Conservation (phyloP, 2,797 vertebrate genomes). For the Hippocampus kuda region DNA sequence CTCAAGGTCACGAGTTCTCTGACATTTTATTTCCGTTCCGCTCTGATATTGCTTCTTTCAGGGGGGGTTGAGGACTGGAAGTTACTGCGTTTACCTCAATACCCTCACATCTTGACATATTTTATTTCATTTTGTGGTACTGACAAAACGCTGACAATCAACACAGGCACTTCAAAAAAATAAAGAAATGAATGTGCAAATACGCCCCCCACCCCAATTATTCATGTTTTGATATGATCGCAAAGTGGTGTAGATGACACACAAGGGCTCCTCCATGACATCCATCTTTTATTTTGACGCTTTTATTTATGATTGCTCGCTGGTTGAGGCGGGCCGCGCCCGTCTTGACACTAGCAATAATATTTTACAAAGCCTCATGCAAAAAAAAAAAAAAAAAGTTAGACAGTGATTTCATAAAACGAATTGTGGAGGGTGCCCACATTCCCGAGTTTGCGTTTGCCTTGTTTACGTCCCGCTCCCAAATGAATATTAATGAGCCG, state of each 20-base stretch:
- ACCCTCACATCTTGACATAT: background rate
- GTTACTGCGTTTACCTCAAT: background rate
- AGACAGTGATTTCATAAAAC: constrained; percentile 3
- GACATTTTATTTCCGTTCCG: background rate
- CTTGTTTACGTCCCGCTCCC: constrained; percentile 47
- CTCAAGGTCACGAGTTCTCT: background rate
- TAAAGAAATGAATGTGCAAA: constrained; percentile 52
- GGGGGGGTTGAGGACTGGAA: background rate
- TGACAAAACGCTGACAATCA: constrained; percentile 60
- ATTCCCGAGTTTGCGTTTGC: constrained; percentile 59
- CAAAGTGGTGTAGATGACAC: constrained; percentile 54
- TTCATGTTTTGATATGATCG: too few relatives aligned
- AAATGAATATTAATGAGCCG: constrained; percentile 3
- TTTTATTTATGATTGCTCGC: constrained; percentile 16
- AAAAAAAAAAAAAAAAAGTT: constrained; percentile 29
- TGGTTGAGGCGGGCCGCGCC: constrained; percentile 40
- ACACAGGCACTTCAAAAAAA: constrained; percentile 38
- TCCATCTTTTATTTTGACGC: constrained; percentile 32
- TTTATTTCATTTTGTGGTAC: background rate
- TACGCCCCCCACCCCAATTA: constrained; percentile 3
- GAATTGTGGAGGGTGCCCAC: constrained; percentile 2
- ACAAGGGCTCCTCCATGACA: constrained; percentile 65
- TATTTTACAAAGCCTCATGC: constrained; percentile 19
- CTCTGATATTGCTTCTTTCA: background rate
- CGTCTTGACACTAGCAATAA: constrained; percentile 67